phyloP scores from a whole-genome alignment of 1,140 invertebrate genomes.

The Drosophila simulans region DNA sequence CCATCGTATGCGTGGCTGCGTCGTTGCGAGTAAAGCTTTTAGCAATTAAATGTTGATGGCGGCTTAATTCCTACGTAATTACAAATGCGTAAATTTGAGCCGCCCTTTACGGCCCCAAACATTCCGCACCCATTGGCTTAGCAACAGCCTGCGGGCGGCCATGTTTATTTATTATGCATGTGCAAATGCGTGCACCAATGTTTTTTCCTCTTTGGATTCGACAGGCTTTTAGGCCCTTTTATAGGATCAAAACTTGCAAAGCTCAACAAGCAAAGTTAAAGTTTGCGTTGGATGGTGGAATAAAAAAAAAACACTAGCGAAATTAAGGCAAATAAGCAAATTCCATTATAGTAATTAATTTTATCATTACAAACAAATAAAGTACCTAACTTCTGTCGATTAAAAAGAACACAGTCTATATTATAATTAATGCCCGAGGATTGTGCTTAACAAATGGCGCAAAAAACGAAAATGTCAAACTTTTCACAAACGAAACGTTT shows the following conservation, averaged over 20 bases:
- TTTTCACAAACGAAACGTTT: neutral
- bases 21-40: constrained; percentile 51
- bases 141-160: constrained; percentile 30
- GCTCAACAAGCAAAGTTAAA: constrained; percentile 28
- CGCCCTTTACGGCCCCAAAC: constrained; percentile 32
- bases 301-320: neutral
- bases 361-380: neutral
- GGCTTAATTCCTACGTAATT: constrained; percentile 80
- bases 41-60: constrained; percentile 80
- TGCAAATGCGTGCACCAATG: constrained; percentile 63
- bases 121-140: constrained; percentile 56
- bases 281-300: neutral
- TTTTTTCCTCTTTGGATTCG: constrained; percentile 32
- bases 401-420: no score
- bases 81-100: constrained; percentile 76
- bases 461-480: neutral
- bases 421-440: no score
- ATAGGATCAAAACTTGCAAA: constrained; percentile 31
- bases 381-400: neutral
- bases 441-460: no score
- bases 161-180: constrained; percentile 75
- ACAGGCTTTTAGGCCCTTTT: constrained; percentile 35
- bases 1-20: constrained; percentile 48
- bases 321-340: constrained; percentile 11
- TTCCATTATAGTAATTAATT: neutral